Base-by-base conservation (phyloP, 2,797 vertebrate species). In the Poecilia wingei region DNA sequence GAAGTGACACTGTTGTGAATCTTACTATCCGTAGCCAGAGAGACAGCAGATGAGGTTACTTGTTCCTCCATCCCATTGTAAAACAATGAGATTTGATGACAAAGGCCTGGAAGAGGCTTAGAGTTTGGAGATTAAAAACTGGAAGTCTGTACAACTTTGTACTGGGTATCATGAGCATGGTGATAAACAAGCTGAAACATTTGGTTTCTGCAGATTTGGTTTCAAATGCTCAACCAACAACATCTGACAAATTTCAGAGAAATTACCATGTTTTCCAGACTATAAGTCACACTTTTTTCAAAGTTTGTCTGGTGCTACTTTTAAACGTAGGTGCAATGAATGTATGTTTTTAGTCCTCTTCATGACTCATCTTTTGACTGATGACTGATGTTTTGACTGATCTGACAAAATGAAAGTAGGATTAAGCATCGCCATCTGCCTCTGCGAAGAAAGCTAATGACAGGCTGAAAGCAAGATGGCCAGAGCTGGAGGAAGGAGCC, bases 1-100 rank as follows among this genome's bases (percentile, higher is more conserved):
- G 80, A 51, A 75, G 79, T 82, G 86, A 84, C 82, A 81, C 83
- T 25, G 68, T 33, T 69, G 79, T 28, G 68, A 77, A 78, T 89
- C 80, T 74, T 46, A 28, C 49, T 28, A 68, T 78, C 78, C 81
- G 79, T 36, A 76, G 82, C 79, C 72, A 74, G 76, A 87, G 84
- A 78, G 81, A 72, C 75, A 83, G 80, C 92, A 90, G 91, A 85
- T 92, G 91, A 82, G 78, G 72, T 79, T 31, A 74, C 87, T 82
- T 86, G 81, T 86, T 88, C 76, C 82, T 81, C 74, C 88, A 88
- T 85, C 84, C 80, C 87, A 82, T 79, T 77, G 69, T 78, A 68
- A 82, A 87, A 82, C 78, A 82, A 87, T 86, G 81, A 79, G 41
- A 82, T 73, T 18, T 74, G 85, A 79, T 47, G 79, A 79, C 76